Base-by-base conservation (phyloP, 2,113 vertebrate species). In the Rhipidura dahli region DNA sequence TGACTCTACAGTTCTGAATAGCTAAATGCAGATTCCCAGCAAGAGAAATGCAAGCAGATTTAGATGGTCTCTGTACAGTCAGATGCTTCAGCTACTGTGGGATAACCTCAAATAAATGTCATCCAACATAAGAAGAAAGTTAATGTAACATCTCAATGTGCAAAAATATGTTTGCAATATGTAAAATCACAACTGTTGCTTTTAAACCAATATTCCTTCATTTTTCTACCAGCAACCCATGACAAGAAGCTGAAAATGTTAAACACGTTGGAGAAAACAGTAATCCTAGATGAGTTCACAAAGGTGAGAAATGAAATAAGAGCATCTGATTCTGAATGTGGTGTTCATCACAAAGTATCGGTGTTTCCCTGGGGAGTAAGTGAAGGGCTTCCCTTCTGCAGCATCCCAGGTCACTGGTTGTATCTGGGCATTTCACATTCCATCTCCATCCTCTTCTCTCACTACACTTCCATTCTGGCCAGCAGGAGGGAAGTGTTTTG, bases 251-350 rank as follows among this genome's bases (percentile, higher is more conserved):
- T 98, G 96, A 82, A 97, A 91, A 69, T 96, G 20, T 2, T 72
- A 28, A 93, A 95, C 23, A 94, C 95, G 4, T 18, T 94, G 94
- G 94, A 68, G 30, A 59, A 87, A 96, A 97, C 91, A 88, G 7
- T 98, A 71, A 91, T 75, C 18, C 42, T 92, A 72, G 44, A 86
- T 30, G 94, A 97, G 83, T 98, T 98, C 94, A 59, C 39, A 65
- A 94, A 98, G 97, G 98, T 98, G 89, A 98, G 98, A 90, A 94
- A 87, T 61, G 0, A 64, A 59, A 18, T 50, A 37, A 66, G 63
- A 76, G 30, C 35, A 45, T 28, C 39, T 39, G 23, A 57, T 61
- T 72, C 35, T 50, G 40, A 70, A 28, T 50, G 37, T 53, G 54
- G 30, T 17, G 24, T 47, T 83, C 83, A 39, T 80, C 42, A 54